These are phyloP conservation scores for Cremastinae sp. DNA, from an alignment of 2,888 invertebrate species.

Conservation along the genomic window DNA sequence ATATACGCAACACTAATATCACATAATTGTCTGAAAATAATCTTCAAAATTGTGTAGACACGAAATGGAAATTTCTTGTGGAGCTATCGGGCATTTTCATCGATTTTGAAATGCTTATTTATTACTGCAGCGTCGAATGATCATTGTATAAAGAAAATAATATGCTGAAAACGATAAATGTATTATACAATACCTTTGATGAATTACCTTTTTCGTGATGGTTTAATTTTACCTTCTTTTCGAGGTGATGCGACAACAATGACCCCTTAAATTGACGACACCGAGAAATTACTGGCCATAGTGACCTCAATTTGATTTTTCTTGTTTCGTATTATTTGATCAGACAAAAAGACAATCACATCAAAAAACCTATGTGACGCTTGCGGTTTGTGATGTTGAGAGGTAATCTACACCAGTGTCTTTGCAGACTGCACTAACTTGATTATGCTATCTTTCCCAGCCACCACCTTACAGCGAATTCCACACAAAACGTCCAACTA, in stretches of 20 bases:
- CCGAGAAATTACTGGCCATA: no score
- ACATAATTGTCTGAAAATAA: slow-evolving; percentile 7
- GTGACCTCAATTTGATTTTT: slow-evolving; percentile 48
- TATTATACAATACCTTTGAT: not conserved
- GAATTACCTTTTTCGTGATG: slow-evolving; percentile 10
- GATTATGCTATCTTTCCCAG: slow-evolving; percentile 57
- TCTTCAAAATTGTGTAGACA: not conserved
- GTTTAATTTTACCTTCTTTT: slow-evolving; percentile 10
- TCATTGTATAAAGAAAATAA: no score
- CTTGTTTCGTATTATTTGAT: slow-evolving; percentile 14
- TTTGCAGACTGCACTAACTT: slow-evolving; percentile 52
- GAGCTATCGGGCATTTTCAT: not conserved
- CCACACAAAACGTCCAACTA: slow-evolving; percentile 35
- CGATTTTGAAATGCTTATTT: no score
- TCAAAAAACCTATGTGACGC: slow-evolving; percentile 31
- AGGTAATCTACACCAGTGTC: slow-evolving; percentile 54
- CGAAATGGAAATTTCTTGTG: not conserved
- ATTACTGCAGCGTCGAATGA: no score
- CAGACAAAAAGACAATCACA: slow-evolving; percentile 3
- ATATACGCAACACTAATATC: slow-evolving; percentile 18
- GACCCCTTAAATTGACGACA: no score
- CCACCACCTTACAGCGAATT: slow-evolving; percentile 55
- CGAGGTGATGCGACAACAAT: not conserved
- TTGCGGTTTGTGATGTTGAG: slow-evolving; percentile 36
- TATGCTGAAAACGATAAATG: no score